phyloP scores from a whole-genome alignment of 2,888 invertebrate genomes.

The Drosophila nr. medialis region DNA sequence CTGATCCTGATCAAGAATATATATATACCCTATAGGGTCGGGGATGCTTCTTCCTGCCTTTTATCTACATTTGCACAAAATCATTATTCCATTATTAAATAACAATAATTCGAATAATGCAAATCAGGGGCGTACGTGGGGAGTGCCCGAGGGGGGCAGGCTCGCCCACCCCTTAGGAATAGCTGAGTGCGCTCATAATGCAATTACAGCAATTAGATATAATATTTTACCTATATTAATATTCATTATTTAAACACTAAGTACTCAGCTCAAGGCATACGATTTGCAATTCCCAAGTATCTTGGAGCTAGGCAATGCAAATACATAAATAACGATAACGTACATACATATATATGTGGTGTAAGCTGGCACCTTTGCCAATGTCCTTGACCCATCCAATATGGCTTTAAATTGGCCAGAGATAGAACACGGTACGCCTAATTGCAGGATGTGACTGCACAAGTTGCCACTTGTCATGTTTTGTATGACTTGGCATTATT shows the following conservation, averaged over 20 bases:
- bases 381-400: slow-evolving; percentile 11
- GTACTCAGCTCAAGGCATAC: background rate
- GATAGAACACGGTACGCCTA: slow-evolving; percentile 1
- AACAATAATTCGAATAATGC: background rate
- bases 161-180: no score
- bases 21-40: background rate
- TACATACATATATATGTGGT: background rate
- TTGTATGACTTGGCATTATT: slow-evolving; percentile 16
- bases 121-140: background rate
- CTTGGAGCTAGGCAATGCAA: background rate
- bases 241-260: background rate
- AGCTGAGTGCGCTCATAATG: background rate
- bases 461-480: slow-evolving; percentile 12
- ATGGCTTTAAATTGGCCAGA: slow-evolving; percentile 1
- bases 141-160: background rate
- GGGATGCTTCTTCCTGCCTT: background rate
- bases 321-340: background rate
- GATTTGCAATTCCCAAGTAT: background rate
- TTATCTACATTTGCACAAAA: background rate
- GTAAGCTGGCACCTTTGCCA: background rate
- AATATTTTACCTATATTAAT: background rate
- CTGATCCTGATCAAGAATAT: background rate
- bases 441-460: slow-evolving; percentile 12
- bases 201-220: background rate
- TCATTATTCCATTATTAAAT: background rate